These are phyloP conservation scores for Pampusana beccarii DNA, from an alignment of 2,113 vertebrate genomes.

Conservation along the genomic window DNA sequence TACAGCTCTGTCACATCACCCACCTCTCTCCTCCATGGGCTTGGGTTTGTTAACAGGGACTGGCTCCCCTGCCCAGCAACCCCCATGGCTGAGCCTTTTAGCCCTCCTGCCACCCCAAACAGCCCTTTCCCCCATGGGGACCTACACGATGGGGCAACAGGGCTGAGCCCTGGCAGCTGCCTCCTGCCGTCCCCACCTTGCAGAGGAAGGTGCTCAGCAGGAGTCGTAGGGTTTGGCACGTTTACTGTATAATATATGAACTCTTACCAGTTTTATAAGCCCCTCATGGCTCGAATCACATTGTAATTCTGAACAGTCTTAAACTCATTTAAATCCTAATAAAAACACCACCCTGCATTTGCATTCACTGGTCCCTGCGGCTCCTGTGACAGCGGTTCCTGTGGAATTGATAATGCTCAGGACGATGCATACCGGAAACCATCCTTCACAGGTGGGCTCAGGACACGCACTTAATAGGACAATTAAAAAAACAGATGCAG, in stretches of 20 bases:
- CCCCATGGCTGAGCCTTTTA: neutral
- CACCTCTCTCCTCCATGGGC: neutral
- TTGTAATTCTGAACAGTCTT: slow-evolving; percentile 66
- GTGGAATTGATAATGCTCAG: neutral
- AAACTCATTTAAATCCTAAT: slow-evolving; percentile 71
- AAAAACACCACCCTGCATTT: slow-evolving; percentile 57
- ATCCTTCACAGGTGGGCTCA: neutral
- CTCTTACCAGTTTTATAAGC: slow-evolving; percentile 37
- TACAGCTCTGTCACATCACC: neutral
- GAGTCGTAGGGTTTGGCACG: neutral
- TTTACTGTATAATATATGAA: slow-evolving; percentile 38
- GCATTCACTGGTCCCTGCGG: slow-evolving; percentile 31
- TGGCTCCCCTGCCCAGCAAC: neutral
- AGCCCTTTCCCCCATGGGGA: too few relatives aligned
- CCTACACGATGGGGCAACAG: too few relatives aligned
- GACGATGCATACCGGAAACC: neutral
- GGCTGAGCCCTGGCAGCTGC: too few relatives aligned
- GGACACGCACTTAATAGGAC: neutral
- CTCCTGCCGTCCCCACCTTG: too few relatives aligned
- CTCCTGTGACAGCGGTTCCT: neutral
- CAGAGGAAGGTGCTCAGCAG: neutral
- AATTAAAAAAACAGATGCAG: neutral
- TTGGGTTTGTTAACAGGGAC: neutral
- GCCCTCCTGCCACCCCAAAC: too few relatives aligned
- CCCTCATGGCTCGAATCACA: slow-evolving; percentile 44